phyloP scores from a whole-genome alignment of 2,113 vertebrate genomes.

The Pantherophis guttatus region DNA sequence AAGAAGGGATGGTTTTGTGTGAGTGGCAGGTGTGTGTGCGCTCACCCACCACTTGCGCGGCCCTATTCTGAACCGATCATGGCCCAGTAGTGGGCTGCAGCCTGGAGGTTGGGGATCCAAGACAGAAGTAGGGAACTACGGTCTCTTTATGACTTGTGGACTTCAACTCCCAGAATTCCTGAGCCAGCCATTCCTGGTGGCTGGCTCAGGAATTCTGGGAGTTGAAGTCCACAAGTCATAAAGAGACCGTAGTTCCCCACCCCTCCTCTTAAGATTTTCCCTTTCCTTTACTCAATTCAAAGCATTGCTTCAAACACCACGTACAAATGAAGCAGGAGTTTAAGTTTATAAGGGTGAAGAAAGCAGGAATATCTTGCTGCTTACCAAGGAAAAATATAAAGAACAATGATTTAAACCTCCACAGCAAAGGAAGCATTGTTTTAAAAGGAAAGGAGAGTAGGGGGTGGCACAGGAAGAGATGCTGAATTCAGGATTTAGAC shows the following conservation, averaged over 20 bases:
- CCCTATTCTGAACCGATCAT: not conserved
- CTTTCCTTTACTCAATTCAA: not conserved
- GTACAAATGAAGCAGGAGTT: not conserved
- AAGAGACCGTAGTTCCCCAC: not conserved
- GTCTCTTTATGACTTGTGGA: not conserved
- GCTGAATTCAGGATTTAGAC: not conserved
- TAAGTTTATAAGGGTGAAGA: not conserved
- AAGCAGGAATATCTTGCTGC: not conserved
- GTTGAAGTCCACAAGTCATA: not conserved
- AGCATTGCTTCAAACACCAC: not conserved
- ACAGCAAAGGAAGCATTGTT: not conserved
- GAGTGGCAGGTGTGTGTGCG: not conserved
- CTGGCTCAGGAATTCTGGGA: not conserved
- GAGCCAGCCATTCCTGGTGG: not conserved
- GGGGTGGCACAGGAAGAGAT: not conserved
- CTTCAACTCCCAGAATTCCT: not conserved
- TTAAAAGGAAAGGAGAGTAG: not conserved
- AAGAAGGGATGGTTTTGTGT: not conserved
- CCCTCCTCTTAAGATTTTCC: not conserved
- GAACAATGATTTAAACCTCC: not conserved
- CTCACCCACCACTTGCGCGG: too few relatives aligned
- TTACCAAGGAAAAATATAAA: not conserved
- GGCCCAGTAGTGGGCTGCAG: not conserved
- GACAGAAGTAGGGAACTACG: not conserved
- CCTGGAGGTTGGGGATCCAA: not conserved